Percentiles rank a stretch among this genome's conserved stretches.
These are phyloP conservation scores for Scolanthus callimorphus DNA, from an alignment of 92 coral and sea anemone species.

Conservation along the genomic window DNA sequence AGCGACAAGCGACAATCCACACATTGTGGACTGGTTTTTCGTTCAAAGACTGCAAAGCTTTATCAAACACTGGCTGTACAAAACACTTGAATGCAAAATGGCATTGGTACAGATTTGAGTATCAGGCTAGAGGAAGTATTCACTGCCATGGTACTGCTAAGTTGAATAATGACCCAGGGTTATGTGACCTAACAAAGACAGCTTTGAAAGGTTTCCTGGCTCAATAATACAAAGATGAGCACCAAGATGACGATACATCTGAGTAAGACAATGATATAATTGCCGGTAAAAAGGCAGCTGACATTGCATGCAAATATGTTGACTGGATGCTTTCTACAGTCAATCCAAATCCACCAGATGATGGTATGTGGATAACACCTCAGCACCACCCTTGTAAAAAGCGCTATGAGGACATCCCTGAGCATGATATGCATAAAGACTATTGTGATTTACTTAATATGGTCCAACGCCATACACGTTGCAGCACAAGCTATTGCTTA, in stretches of 20 bases:
- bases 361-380: slow-evolving; percentile 54
- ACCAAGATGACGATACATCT: slow-evolving; percentile 1
- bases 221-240: no score
- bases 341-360: slow-evolving; percentile 71
- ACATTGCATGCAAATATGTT: slow-evolving; percentile 64
- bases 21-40: no score
- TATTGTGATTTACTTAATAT: slow-evolving; percentile 55
- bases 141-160: no score
- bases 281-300: slow-evolving; percentile 58
- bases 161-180: slow-evolving; percentile 75
- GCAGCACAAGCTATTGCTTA: slow-evolving; percentile 68
- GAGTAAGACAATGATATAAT: slow-evolving; percentile 54
- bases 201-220: slow-evolving; percentile 74
- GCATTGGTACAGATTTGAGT: no score
- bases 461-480: slow-evolving; percentile 76
- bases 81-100: slow-evolving; percentile 62
- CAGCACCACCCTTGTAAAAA: slow-evolving; percentile 55
- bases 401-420: slow-evolving; percentile 52
- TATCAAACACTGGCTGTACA: slow-evolving; percentile 69
- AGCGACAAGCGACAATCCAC: no score
- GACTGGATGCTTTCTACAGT: slow-evolving; percentile 69
- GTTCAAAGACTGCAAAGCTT: slow-evolving; percentile 71
- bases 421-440: slow-evolving; percentile 51
- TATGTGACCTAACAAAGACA: slow-evolving; percentile 60
- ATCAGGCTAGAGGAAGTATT: no score